A percentile compares a stretch with the other conserved stretches of the same genome.
Evolutionary conservation across 1,140 invertebrate species (phyloP).

Genomic region (Lordiphosa collinella): DNA sequence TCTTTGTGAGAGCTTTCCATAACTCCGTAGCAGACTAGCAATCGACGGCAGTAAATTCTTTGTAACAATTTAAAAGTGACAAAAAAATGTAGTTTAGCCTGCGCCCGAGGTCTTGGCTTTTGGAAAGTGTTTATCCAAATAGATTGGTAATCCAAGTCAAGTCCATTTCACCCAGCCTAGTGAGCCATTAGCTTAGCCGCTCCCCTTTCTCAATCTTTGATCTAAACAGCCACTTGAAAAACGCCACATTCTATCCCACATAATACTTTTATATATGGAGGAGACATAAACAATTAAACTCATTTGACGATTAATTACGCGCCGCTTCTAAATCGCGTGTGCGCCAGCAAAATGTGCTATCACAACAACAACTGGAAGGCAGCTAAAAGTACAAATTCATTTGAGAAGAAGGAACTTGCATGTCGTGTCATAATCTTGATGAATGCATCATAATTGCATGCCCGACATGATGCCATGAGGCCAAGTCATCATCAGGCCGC

Average conservation of each 20-base stretch:
- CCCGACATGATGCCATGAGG: slow-evolving; percentile 16
- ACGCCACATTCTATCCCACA: slow-evolving; percentile 4
- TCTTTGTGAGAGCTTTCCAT: too few species aligned
- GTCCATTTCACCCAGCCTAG: too few species aligned
- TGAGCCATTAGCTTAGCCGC: slow-evolving; percentile 4
- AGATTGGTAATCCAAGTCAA: too few species aligned
- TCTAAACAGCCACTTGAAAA: slow-evolving; percentile 2
- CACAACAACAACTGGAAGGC: slow-evolving; percentile 41
- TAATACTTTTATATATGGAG: slow-evolving; percentile 10
- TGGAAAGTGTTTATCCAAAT: too few species aligned
- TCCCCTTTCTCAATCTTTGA: slow-evolving; percentile 4
- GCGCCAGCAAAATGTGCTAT: slow-evolving; percentile 66
- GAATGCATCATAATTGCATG: slow-evolving; percentile 78
- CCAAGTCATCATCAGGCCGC: too few species aligned
- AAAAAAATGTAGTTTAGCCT: too few species aligned
- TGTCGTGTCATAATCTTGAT: slow-evolving; percentile 79
- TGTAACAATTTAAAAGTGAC: too few species aligned
- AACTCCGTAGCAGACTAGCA: too few species aligned
- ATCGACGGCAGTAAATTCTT: too few species aligned
- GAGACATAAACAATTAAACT: slow-evolving; percentile 76
- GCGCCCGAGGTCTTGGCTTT: too few species aligned
- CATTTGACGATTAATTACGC: slow-evolving; percentile 76
- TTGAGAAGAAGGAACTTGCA: slow-evolving; percentile 65
- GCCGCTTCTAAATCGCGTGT: slow-evolving; percentile 67
- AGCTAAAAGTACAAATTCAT: slow-evolving; percentile 51